These are phyloP conservation scores for Tiliacea aurago DNA, from an alignment of 2,888 invertebrate genomes.

Conservation along the genomic window DNA sequence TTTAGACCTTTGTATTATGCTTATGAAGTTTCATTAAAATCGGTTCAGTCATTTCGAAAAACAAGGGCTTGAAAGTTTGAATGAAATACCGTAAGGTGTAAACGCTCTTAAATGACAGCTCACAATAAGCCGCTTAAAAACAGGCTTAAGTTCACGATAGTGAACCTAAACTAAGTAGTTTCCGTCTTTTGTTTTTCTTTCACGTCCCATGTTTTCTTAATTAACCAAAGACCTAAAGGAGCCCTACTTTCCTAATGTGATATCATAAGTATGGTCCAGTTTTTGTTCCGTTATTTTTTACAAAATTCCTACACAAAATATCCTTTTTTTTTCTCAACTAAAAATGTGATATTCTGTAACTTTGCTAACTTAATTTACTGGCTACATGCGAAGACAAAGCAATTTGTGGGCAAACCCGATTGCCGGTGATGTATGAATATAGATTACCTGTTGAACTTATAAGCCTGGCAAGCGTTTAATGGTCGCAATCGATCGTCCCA, in stretches of 20 bases:
- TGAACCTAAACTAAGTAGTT: not conserved
- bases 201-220: not conserved
- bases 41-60: no score
- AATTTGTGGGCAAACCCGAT: slow-evolving; percentile 50
- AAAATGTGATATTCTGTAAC: slow-evolving; percentile 2
- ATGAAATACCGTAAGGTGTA: no score
- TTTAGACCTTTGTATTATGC: no score
- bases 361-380: slow-evolving; percentile 31
- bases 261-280: not conserved
- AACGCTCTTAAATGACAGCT: not conserved
- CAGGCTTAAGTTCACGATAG: not conserved
- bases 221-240: not conserved
- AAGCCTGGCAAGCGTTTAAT: slow-evolving; percentile 20
- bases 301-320: not conserved
- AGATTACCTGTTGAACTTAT: slow-evolving; percentile 59
- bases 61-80: no score
- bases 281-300: not conserved
- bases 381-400: slow-evolving; percentile 37
- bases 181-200: not conserved
- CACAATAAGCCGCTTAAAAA: slow-evolving; percentile 5
- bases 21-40: no score
- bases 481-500: slow-evolving; percentile 18
- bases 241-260: not conserved
- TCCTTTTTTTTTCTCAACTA: not conserved
- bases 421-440: slow-evolving; percentile 61